Conservation (phyloP, 2,797 vertebrate genomes). For the Oreochromis mossambicus region DNA sequence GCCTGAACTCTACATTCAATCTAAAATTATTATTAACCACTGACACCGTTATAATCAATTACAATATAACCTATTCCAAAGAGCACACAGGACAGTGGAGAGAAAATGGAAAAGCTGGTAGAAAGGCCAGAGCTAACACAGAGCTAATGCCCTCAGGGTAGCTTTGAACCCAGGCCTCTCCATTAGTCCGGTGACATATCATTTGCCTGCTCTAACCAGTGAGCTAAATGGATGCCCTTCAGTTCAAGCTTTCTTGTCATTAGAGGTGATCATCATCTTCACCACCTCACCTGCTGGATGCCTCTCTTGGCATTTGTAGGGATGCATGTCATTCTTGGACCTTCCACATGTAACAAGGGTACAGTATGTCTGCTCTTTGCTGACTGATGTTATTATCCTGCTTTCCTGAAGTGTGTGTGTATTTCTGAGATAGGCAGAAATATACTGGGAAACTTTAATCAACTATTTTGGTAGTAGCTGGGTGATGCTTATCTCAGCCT, state of each 20-base stretch:
- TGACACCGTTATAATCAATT: no score
- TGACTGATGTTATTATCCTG: neutral
- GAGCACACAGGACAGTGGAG: no score
- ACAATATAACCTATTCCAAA: no score
- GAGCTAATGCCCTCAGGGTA: neutral
- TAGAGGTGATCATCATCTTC: slow-evolving; percentile 84
- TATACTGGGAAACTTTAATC: slow-evolving; percentile 81
- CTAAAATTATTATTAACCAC: neutral
- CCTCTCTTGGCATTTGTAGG: slow-evolving; percentile 68
- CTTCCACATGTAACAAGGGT: slow-evolving; percentile 88
- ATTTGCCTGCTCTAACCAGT: neutral
- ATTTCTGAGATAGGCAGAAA: slow-evolving; percentile 68
- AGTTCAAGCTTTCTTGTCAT: neutral
- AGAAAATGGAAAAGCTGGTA: no score
- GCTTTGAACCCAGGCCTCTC: neutral
- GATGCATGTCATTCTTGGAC: slow-evolving; percentile 78
- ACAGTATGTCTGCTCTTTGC: slow-evolving; percentile 9
- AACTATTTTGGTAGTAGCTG: slow-evolving; percentile 85
- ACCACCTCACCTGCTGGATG: slow-evolving; percentile 79
- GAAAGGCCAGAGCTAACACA: no score
- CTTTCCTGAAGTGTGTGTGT: neutral
- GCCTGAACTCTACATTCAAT: no score
- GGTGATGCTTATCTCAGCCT: slow-evolving; percentile 74
- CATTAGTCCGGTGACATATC: neutral
- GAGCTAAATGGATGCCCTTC: neutral